Evolutionary conservation across 2,888 invertebrate genomes (phyloP), one percentile per base, ranked within the genome.

Genomic region (Zootermopsis nevadensis): DNA sequence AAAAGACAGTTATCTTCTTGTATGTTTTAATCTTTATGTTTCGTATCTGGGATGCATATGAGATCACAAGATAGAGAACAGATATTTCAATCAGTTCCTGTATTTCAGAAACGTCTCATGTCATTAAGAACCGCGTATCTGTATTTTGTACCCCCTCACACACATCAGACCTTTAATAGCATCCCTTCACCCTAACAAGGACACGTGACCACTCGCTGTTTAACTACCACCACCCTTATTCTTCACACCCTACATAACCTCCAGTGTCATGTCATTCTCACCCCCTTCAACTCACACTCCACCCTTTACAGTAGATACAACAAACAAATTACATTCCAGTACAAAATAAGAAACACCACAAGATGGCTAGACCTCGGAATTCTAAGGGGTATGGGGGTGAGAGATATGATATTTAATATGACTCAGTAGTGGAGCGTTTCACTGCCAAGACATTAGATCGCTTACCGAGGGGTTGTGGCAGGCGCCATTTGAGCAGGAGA

Each of bases 331-430:
- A 42, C 74, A 74, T 74, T 74, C 74, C 74, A 38, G 15, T 22
- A 74, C 38, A 74, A 74, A 38, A 74, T 42, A 74, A 74, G 74
- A 74, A 74, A 42, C 42, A 15, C 38, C n/a, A 24, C 6, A 42
- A 42, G 69, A 33, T 33, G 33, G 69, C 27, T 60, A 33, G 33
- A 69, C 27, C 19, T 4, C 27, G 69, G 74, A 74, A 74, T 74
- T 74, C 74, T 74, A 69, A 69, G 69, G 69, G 69, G 19, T 69
- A 15, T 31, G 33, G 69, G 66, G 66, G 66, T n/a, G 69, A 22
- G 69, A 42, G 7, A 38, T 74, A 74, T 74, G 74, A 74, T 74
- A 74, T 74, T 74, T 74, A 74, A 74, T 74, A 74, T 74, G 74
- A 74, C 74, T 74, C 74, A 19, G 31, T 74, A n/a, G 74, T 74